These are phyloP conservation scores for Peromyscus eremicus DNA, from an alignment of 2,797 vertebrate species.

Conservation along the genomic window DNA sequence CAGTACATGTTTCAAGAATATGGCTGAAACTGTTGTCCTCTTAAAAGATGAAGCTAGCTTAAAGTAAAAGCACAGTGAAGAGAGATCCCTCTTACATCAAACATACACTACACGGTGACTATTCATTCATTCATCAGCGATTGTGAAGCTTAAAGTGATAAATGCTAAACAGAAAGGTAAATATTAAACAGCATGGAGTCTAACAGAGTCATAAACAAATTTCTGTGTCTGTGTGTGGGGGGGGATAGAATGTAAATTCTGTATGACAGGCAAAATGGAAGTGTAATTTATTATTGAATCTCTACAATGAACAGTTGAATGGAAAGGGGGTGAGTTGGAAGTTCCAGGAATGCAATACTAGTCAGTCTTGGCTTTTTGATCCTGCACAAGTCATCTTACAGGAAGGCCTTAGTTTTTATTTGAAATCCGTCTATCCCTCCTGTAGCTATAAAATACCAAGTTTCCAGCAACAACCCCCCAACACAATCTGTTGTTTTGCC, in stretches of 20 bases:
- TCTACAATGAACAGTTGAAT: background rate
- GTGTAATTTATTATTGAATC: background rate
- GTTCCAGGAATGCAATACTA: background rate
- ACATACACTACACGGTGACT: background rate
- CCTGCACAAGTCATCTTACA: background rate
- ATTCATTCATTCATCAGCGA: background rate
- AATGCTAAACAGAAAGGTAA: background rate
- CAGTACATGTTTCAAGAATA: background rate
- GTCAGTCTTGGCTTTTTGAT: background rate
- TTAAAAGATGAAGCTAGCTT: background rate
- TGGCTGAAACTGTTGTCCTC: background rate
- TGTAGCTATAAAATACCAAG: background rate
- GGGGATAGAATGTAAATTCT: background rate
- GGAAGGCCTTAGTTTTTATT: background rate
- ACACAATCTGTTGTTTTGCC: constrained; percentile 23
- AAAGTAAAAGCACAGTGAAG: background rate
- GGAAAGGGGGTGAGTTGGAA: background rate
- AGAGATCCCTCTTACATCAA: background rate
- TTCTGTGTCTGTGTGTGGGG: background rate
- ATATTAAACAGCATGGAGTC: background rate
- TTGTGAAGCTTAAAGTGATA: background rate
- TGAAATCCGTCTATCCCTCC: constrained; percentile 30
- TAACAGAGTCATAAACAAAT: background rate
- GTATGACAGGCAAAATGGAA: background rate
- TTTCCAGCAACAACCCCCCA: constrained; percentile 38